phyloP scores from a whole-genome alignment of 2,888 invertebrate genomes.

The Drosophila testacea region DNA sequence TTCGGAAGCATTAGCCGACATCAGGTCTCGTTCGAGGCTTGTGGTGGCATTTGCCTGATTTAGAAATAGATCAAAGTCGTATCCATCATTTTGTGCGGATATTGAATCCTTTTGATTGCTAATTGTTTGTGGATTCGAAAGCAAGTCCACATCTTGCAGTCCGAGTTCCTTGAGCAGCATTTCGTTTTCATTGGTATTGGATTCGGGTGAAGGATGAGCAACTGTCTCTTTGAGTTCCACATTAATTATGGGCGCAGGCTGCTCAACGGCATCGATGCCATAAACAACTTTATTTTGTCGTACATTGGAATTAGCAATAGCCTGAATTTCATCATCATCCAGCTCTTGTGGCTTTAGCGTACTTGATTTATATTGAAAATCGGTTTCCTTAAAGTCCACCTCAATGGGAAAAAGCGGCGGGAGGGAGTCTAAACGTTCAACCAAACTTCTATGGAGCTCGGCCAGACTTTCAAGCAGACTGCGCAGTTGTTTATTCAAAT shows the following conservation, averaged over 20 bases:
- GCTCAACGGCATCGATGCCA: conserved; percentile 81
- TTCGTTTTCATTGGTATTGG: conserved; percentile 57
- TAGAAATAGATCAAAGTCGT: conserved; percentile 80
- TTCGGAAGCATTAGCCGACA: conserved; percentile 80
- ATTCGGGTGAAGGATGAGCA: conserved; percentile 8
- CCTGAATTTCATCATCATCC: conserved; percentile 81
- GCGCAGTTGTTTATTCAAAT: conserved; percentile 94
- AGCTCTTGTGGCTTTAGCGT: conserved; percentile 82
- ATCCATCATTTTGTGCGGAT: conserved; percentile 61
- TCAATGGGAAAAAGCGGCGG: conserved; percentile 96
- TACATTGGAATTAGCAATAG: conserved; percentile 30
- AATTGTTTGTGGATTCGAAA: conserved; percentile 70
- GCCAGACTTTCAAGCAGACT: conserved; percentile 94
- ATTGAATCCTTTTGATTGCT: conserved; percentile 70
- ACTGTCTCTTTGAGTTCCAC: conserved; percentile 54
- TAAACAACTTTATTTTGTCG: conserved; percentile 56
- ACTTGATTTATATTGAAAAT: conserved; percentile 93
- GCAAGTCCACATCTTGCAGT: conserved; percentile 86
- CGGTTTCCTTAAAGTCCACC: conserved; percentile 96
- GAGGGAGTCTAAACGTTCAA: conserved; percentile 90
- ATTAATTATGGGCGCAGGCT: conserved; percentile 78
- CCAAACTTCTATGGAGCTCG: conserved; percentile 89
- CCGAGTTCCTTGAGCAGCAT: conserved; percentile 87
- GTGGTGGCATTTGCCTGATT: conserved; percentile 73
- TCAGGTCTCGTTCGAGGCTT: conserved; percentile 75